These are phyloP conservation scores for Agonopterix heracliana DNA, from an alignment of 2,888 invertebrate genomes.

Conservation along the genomic window DNA sequence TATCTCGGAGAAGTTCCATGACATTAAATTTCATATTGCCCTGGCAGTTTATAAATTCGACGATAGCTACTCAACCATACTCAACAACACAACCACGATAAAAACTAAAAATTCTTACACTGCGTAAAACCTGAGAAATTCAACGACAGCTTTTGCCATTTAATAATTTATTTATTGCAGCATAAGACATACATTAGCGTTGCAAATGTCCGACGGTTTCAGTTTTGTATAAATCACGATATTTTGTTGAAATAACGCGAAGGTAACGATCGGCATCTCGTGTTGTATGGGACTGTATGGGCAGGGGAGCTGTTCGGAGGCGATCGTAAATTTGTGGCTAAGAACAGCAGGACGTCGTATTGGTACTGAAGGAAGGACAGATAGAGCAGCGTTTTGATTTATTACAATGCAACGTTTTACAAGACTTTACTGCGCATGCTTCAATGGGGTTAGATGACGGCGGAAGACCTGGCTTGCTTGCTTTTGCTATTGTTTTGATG, in stretches of 20 bases:
- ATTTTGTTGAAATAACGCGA: constrained; percentile 72
- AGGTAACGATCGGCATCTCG: constrained; percentile 63
- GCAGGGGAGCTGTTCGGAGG: constrained; percentile 51
- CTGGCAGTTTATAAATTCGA: too few relatives aligned
- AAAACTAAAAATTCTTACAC: too few relatives aligned
- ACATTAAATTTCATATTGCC: too few relatives aligned
- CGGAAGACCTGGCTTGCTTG: not conserved
- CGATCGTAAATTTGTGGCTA: constrained; percentile 72
- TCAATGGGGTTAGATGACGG: constrained; percentile 13
- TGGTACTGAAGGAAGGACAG: constrained; percentile 52
- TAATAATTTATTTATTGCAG: constrained; percentile 20
- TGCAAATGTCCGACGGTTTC: constrained; percentile 16
- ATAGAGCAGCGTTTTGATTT: constrained; percentile 68
- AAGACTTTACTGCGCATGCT: constrained; percentile 35
- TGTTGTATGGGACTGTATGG: constrained; percentile 29
- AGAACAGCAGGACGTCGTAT: constrained; percentile 65
- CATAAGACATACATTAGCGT: constrained; percentile 28
- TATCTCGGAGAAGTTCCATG: too few relatives aligned
- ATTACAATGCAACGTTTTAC: constrained; percentile 35
- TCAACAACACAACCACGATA: too few relatives aligned
- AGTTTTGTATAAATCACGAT: constrained; percentile 66
- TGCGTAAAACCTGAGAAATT: not conserved
- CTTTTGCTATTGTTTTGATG: not conserved
- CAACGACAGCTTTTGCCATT: not conserved
- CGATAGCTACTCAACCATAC: too few relatives aligned